Conservation (phyloP, 2,888 invertebrate species). For the Augochlorella aurata region DNA sequence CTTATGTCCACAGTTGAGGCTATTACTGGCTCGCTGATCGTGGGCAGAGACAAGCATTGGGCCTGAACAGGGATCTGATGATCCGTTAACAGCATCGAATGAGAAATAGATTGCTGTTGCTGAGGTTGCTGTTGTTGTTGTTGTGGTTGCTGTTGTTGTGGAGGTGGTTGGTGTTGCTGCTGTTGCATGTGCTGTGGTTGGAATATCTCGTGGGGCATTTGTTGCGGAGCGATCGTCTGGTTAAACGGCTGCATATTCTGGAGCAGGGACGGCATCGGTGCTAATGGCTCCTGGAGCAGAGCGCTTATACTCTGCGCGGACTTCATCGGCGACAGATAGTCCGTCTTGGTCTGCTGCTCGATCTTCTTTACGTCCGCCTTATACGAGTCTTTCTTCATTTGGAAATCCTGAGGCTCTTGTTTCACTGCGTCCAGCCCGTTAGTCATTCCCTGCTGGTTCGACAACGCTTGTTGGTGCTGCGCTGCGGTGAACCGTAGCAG, state of each 20-base stretch:
- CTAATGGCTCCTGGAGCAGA: slow-evolving; percentile 76
- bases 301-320: slow-evolving; percentile 79
- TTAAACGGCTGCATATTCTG: slow-evolving; percentile 74
- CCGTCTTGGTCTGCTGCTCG: slow-evolving; percentile 58
- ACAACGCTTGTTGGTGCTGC: slow-evolving; percentile 53
- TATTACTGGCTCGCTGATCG: slow-evolving; percentile 58
- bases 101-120: slow-evolving; percentile 48
- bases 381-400: slow-evolving; percentile 52
- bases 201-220: slow-evolving; percentile 53
- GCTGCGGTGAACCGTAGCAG: slow-evolving; percentile 67
- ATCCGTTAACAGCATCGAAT: slow-evolving; percentile 46
- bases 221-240: slow-evolving; percentile 75
- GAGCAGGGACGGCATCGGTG: slow-evolving; percentile 76
- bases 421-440: slow-evolving; percentile 63
- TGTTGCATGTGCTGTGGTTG: slow-evolving; percentile 63
- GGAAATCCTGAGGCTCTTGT: slow-evolving; percentile 59
- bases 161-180: not conserved
- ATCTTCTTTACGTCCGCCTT: slow-evolving; percentile 47
- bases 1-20: slow-evolving; percentile 76
- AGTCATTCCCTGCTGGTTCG: slow-evolving; percentile 67
- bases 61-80: slow-evolving; percentile 48
- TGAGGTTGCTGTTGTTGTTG: slow-evolving; percentile 52
- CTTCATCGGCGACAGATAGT: slow-evolving; percentile 75
- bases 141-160: slow-evolving; percentile 21
- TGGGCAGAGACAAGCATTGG: slow-evolving; percentile 54